These are phyloP conservation scores for Coracias cyanogaster DNA, from an alignment of 2,797 vertebrate genomes.

Conservation along the genomic window DNA sequence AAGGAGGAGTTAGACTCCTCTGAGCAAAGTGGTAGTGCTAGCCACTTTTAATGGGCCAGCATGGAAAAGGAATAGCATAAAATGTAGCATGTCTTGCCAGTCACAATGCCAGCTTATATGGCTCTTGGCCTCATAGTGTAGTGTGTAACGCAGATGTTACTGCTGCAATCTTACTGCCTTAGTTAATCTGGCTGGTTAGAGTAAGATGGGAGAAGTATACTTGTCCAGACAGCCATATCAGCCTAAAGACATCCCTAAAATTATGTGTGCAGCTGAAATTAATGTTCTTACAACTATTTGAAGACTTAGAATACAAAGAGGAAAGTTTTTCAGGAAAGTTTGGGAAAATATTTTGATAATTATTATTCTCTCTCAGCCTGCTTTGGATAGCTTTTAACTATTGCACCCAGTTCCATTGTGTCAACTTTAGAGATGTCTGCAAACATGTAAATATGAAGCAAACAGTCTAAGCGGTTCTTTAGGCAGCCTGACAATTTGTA, in stretches of 20 bases:
- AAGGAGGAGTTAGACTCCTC: background rate
- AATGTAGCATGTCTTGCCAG: background rate
- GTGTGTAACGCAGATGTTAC: background rate
- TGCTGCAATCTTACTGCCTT: background rate
- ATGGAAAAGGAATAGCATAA: rapidly evolving
- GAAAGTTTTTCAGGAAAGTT: background rate
- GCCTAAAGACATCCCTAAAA: background rate
- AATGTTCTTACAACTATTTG: background rate
- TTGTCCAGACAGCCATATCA: background rate
- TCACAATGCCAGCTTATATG: background rate
- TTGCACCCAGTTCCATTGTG: background rate
- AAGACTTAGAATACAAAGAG: background rate
- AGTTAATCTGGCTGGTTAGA: background rate
- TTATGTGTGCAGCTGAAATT: background rate
- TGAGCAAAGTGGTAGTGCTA: background rate
- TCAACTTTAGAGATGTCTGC: background rate
- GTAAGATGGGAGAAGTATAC: background rate
- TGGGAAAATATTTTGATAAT: background rate
- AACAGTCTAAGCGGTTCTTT: background rate
- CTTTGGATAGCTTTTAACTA: background rate
- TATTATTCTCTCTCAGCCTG: background rate
- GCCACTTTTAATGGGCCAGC: background rate
- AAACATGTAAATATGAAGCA: background rate
- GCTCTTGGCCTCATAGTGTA: background rate
- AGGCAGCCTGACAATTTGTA: background rate